These are phyloP conservation scores for Pampus argenteus DNA, from an alignment of 2,797 vertebrate species.

Conservation along the genomic window DNA sequence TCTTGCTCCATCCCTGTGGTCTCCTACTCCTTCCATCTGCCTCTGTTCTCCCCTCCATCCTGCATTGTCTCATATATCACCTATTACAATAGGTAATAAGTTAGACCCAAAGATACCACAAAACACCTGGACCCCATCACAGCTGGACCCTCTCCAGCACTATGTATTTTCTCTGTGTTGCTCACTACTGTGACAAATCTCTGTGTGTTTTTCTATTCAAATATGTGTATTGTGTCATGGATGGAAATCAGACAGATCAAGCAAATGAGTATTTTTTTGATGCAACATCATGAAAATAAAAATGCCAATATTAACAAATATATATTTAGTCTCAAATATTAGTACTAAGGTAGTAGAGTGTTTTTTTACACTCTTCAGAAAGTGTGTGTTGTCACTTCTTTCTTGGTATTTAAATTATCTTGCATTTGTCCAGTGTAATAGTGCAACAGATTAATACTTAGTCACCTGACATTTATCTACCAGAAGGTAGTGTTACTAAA, in stretches of 20 bases:
- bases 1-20: constrained; percentile 74
- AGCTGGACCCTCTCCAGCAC: constrained; percentile 37
- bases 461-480: neutral
- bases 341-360: neutral
- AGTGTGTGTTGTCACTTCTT: too few species aligned
- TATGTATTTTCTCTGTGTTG: constrained; percentile 22
- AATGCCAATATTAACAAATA: neutral
- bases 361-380: too few species aligned
- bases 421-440: neutral
- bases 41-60: constrained; percentile 38
- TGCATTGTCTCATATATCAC: constrained; percentile 69
- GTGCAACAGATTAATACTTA: neutral
- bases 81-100: constrained; percentile 67
- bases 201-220: constrained; percentile 9
- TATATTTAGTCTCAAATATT: neutral
- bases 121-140: constrained; percentile 62
- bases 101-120: constrained; percentile 54
- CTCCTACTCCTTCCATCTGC: constrained; percentile 72
- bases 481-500: neutral
- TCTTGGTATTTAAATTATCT: neutral
- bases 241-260: neutral
- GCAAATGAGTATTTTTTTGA: neutral
- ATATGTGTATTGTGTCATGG: constrained; percentile 17
- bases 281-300: neutral
- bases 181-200: constrained; percentile 10